Base-by-base conservation (phyloP, 2,888 invertebrate genomes). In the Eristalis pertinax region DNA sequence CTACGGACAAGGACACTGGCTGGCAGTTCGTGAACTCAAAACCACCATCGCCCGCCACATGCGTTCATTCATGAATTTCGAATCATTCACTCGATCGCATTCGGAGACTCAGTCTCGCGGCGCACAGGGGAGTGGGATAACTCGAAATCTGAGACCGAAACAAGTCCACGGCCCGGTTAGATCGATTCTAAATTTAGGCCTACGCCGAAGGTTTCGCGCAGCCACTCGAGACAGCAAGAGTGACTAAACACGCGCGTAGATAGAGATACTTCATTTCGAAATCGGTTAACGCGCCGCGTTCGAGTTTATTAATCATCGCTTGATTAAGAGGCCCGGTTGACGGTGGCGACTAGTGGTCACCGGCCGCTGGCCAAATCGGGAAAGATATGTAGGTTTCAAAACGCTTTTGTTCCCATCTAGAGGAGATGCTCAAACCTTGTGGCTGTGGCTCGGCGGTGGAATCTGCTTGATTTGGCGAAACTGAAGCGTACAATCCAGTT, bases 301-400 rank as follows among this genome's bases (percentile, higher is more conserved):
- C 70, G 75, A 29, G 70, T 82, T 82, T 83, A 77, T 77, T 83
- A 77, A 83, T 83, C 76, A 83, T 83, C 76, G 43, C 76, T 83
- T 77, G 76, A 72, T 76, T 76, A 72, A 76, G 62, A 84, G 78
- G 70, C 50, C 50, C 70, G 67, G 80, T 80, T 74, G 68, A 2
- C 1, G 60, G 60, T 60, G 24, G 50, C 50, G 50, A 2, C 50
- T 50, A 19, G 50, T 50, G 50, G 50, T n/a, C 32, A 15, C n/a
- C 15, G 50, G 19, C 50, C 56, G 62, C 10, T 68, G 58, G 32
- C 73, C 85, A 85, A 85, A 81, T 81, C 41, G 62, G 77, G 77
- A 11, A 50, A 77, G 13, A 38, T 68, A 74, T 73, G 85, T 85
- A 65, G 73, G 81, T 73, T 58, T 75, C 19, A 19, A 19, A 19